These are phyloP conservation scores for Crenichthys baileyi DNA, from an alignment of 2,797 vertebrate species.

Conservation along the genomic window DNA sequence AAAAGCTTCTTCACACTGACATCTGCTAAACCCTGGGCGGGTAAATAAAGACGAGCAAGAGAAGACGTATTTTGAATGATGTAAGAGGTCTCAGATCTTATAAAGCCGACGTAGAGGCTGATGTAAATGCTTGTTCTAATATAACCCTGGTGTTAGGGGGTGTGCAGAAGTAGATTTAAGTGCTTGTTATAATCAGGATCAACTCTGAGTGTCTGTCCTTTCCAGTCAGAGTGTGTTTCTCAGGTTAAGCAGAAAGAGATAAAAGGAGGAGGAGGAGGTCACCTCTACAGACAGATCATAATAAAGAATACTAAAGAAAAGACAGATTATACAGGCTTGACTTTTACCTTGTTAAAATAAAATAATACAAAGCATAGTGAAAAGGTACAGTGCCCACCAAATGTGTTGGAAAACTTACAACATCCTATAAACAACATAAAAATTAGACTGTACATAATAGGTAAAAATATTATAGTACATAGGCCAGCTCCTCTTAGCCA, in stretches of 20 bases:
- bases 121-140: conserved; percentile 81
- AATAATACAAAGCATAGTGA: not conserved
- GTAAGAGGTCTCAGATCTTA: conserved; percentile 77
- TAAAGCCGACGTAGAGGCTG: conserved; percentile 67
- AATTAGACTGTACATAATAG: not conserved
- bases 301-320: conserved; percentile 56
- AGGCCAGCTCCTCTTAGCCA: not conserved
- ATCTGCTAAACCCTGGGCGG: conserved; percentile 54
- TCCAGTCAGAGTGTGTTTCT: conserved; percentile 64
- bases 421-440: too few species aligned
- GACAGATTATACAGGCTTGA: conserved; percentile 17
- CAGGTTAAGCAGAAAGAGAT: conserved; percentile 69
- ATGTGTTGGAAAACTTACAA: not conserved
- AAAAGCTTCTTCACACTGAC: conserved; percentile 20
- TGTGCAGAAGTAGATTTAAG: conserved; percentile 71
- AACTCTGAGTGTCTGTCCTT: conserved; percentile 63
- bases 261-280: conserved; percentile 72
- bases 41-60: conserved; percentile 37
- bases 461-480: not conserved
- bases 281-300: conserved; percentile 65
- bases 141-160: conserved; percentile 65
- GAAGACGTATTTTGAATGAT: conserved; percentile 63
- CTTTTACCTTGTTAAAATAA: not conserved
- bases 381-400: not conserved
- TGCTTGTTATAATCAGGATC: conserved; percentile 79